Base-by-base conservation (phyloP, 2,797 vertebrate genomes). In the Sebastiscus albofasciatus region DNA sequence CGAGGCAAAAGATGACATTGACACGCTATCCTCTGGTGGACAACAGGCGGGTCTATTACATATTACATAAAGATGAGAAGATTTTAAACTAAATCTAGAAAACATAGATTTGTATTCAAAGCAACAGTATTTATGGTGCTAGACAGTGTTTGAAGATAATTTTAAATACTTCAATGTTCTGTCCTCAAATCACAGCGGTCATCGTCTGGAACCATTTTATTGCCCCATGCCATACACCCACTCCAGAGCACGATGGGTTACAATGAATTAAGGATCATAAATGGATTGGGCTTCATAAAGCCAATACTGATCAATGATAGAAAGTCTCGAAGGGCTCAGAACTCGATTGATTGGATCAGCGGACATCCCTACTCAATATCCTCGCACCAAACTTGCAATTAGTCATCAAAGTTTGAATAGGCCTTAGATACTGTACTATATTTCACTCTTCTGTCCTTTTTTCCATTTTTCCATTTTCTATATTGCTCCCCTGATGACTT, bases 391-490 rank as follows among this genome's bases (percentile, higher is more conserved):
- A 55, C 8, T 56, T 69, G 14, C 36, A 77, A 80, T 86, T 34
- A 79, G n/a, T 81, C 79, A 84, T 80, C 75, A 34, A 8, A 3
- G 20, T 70, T 49, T 83, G 31, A 65, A 73, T 11, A 27, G 75
- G 29, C 65, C 8, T 75, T 67, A 66, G 67, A 67, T 70, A 74
- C 72, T 46, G 14, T 9, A 55, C 54, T 31, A 75, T 75, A 74
- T 76, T 77, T 83, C 55, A 75, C 8, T 31, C 42, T 31, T 67
- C 36, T 56, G 71, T 71, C 26, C 27, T 67, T 42, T 78, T 29
- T 79, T 70, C 26, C 39, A 82, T 42, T 78, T 29, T 79, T 70
- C 26, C 39, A 82, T 80, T 67, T 76, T 77, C 72, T 77, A 18
- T 55, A 79, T 80, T 55, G 55, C 52, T 77, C 42, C 49, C 31